Base-by-base conservation (phyloP, 2,113 vertebrate species). In the Myiozetetes cayanensis region DNA sequence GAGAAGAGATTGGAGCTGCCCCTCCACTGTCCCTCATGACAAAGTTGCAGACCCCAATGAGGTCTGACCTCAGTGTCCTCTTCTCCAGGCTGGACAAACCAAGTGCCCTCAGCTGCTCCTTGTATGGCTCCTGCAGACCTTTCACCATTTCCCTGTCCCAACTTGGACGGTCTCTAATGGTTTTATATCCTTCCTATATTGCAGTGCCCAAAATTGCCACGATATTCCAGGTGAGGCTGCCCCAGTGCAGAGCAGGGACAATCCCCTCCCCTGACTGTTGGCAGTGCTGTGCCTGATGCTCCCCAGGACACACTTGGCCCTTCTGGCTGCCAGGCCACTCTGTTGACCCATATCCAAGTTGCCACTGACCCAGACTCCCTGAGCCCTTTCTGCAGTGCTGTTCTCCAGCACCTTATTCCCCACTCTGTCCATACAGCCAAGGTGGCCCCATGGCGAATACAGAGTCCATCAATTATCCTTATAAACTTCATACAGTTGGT, bases 221-320 rank as follows among this genome's bases (percentile, higher is more conserved):
- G 35, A 10, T n/a, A 35, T 22, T 35, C n/a, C 22, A 59, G n/a
- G n/a, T 59, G 56, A 59, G 56, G 33, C 22, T 14, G 23, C n/a
- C 33, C 14, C 22, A 24, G n/a, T 15, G 22, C 14, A 37, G 23
- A 37, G 23, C 58, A 24, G n/a, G 58, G 58, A 24, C n/a, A 59
- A 37, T 59, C 4, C n/a, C 14, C n/a, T 25, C 58, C 10, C n/a
- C 35, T 24, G n/a, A 17, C 12, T 1, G 1, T 6, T 6, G 18
- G n/a, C 33, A 55, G 46, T 7, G 4, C 41, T 28, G 22, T 55
- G 10, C 41, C 33, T 53, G 68, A 33, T 39, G 27, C 15, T 27
- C 14, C 33, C 10, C 17, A 73, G 39, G 14, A 73, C 23, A 62
- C 25, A 24, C 24, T 1, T 52, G 55, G 31, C 28, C 44, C 23